Evolutionary conservation across 2,113 vertebrate species (phyloP), one percentile per base, ranked within the genome.

Genomic region (Elgaria multicarinata): DNA sequence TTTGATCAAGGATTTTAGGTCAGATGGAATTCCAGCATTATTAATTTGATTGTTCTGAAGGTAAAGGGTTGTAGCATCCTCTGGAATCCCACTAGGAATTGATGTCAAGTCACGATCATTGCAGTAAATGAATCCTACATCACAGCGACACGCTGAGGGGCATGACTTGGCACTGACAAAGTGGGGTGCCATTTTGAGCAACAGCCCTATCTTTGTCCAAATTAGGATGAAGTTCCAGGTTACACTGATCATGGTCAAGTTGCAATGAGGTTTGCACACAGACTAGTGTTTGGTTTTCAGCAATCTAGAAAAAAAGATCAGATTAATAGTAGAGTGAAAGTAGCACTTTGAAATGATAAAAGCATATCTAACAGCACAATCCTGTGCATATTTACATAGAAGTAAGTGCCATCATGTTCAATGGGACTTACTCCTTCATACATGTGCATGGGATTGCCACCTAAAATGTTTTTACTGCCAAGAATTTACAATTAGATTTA

Each of bases 21-120:
- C 98, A 46, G 98, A 95, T 85, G 99, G 99, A 96, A 99, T 99
- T 66, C 99, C 99, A 64, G 98, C 98, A 92, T 99, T 99, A 96
- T 98, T 99, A 95, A 99, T 99, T 96, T 98, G 98, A 98, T 99
- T 99, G 97, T 99, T 99, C 96, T 99, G 99, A 95, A 99, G 98
- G 97, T 98, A 99, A 94, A 99, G 98, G 93, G 99, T 98, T 88
- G 99, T 99, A 97, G 99, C 98, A 89, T 99, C 98, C 96, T 96
- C 97, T 90, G 99, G 99, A 96, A 99, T 98, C 94, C 99, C 99
- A 77, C 95, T 96, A 89, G 99, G 99, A 94, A 99, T 99, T 95
- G 98, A 99, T 89, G 99, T 99, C 97, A 99, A 97, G 93, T 97
- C 98, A 90, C 99, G 98, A 96, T 99, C 99, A 89, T 99, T 99